Base-by-base conservation (phyloP, 2,113 vertebrate genomes). In the Zapus hudsonius region DNA sequence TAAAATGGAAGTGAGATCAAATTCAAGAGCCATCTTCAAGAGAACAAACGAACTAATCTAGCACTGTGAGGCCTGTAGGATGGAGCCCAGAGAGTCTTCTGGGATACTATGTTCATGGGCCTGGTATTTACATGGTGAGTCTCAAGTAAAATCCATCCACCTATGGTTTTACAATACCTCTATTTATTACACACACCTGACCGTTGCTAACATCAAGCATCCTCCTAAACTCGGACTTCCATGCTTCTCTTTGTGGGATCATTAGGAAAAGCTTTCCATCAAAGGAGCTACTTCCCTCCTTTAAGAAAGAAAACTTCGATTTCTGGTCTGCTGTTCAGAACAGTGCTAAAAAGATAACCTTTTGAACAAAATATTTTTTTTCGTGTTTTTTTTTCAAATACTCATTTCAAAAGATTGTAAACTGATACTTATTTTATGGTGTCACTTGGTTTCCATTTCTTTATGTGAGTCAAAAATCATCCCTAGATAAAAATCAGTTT, bases 401-500 rank as follows among this genome's bases (percentile, higher is more conserved):
- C 16, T 82, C 67, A 87, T 94, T 57, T 93, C 40, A 63, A 94
- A 92, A 89, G 47, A 91, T 52, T 87, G n/a, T 75, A 89, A 94
- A 94, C 38, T 1, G 8, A 82, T 55, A 79, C 38, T 47, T 78
- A 3, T 72, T 91, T 95, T 85, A 92, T 67, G 44, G 40, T 38
- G 63, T 36, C n/a, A 84, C 81, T 91, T 85, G 66, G 57, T 85
- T 93, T 75, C 72, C 55, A 67, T 94, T 88, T 87, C 63, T 89
- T 95, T 84, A 75, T 55, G 40, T 40, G 78, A 23, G 78, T 92
- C 44, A 91, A 94, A 96, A 95, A 92, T 75, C 42, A 97, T 19
- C 66, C 86, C 36, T 95, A 69, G 69, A 64, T 92, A 93, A 97
- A 96, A 96, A 42, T 55, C 70, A 63, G 69, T 93, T 70, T 84